Evolutionary conservation across 2,888 invertebrate species (phyloP).

Genomic region (Tetragonisca angustula): DNA sequence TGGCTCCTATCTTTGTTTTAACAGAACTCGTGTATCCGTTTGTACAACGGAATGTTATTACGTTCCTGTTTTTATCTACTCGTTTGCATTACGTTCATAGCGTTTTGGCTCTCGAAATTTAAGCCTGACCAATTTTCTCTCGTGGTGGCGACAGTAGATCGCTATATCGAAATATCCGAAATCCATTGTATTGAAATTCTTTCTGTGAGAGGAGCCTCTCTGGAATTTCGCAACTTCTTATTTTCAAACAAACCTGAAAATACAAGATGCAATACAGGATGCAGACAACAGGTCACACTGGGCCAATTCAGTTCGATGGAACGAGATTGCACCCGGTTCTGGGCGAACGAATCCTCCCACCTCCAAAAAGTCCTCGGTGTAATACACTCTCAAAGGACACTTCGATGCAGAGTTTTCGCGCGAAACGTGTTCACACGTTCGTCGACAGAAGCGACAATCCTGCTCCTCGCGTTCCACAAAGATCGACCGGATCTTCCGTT

Average conservation of each 20-base stretch:
- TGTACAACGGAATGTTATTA: neutral
- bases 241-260: neutral
- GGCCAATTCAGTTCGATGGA: neutral
- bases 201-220: neutral
- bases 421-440: neutral
- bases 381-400: neutral
- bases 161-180: neutral
- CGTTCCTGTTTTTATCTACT: neutral
- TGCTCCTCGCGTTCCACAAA: neutral
- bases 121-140: neutral
- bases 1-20: neutral
- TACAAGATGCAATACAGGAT: neutral
- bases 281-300: neutral
- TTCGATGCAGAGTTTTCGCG: neutral
- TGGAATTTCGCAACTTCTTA: neutral
- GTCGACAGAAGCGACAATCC: constrained; percentile 24
- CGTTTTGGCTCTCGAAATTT: neutral
- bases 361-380: neutral
- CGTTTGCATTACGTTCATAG: neutral
- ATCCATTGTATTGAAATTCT: neutral
- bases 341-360: neutral
- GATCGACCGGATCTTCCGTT: constrained; percentile 33
- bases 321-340: neutral
- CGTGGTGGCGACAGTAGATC: too few relatives aligned
- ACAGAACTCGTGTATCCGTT: neutral